phyloP scores from a whole-genome alignment of 2,113 vertebrate genomes.

The Heterotis niloticus region DNA sequence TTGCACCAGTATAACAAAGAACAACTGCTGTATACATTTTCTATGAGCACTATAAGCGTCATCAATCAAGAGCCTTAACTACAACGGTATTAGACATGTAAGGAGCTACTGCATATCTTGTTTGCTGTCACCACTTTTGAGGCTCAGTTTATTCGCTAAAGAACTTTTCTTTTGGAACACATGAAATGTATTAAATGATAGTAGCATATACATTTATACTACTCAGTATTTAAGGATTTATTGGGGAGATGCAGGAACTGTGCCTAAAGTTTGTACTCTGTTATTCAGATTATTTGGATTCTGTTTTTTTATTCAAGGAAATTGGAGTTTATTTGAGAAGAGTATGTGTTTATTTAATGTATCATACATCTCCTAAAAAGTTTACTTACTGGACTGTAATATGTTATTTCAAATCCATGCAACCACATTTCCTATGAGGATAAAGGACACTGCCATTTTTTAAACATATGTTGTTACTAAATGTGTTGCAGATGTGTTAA shows the following conservation, averaged over 20 bases:
- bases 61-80: constrained; percentile 61
- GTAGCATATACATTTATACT: constrained; percentile 7
- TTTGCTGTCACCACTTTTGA: neutral
- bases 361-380: constrained; percentile 67
- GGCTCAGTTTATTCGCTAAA: neutral
- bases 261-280: constrained; percentile 26
- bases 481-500: constrained; percentile 67
- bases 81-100: constrained; percentile 71
- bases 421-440: constrained; percentile 67
- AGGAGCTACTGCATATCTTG: constrained; percentile 47
- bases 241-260: neutral
- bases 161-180: neutral
- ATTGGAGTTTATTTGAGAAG: constrained; percentile 69
- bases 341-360: constrained; percentile 64
- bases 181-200: constrained; percentile 12
- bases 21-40: constrained; percentile 57
- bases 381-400: constrained; percentile 67
- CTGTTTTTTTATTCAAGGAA: constrained; percentile 59
- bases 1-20: constrained; percentile 18
- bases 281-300: constrained; percentile 53
- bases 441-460: constrained; percentile 53
- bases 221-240: neutral
- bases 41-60: constrained; percentile 54
- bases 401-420: constrained; percentile 69
- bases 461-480: constrained; percentile 57